Conservation (phyloP, 2,113 vertebrate genomes). For the Leptobrachium leishanense region DNA sequence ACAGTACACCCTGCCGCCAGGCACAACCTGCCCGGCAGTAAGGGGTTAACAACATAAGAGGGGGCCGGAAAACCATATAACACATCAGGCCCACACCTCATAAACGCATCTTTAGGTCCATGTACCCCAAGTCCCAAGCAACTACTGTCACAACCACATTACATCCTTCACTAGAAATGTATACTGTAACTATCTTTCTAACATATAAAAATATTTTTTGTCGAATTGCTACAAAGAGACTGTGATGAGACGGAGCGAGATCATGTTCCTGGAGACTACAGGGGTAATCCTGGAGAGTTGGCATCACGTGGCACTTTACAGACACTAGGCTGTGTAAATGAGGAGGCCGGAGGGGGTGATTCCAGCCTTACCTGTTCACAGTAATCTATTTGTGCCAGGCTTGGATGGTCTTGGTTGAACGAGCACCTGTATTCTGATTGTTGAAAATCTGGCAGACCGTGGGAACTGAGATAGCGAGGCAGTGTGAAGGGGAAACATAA, state of each 20-base stretch:
- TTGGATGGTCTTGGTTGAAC: conserved; percentile 11
- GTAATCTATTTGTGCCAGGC: not conserved
- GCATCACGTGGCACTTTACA: not conserved
- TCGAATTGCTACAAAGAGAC: not conserved
- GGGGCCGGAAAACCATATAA: no score
- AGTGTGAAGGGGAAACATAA: not conserved
- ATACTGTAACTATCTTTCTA: no score
- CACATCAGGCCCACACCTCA: no score
- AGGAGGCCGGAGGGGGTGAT: not conserved
- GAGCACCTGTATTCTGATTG: conserved; percentile 12
- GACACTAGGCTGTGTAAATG: not conserved
- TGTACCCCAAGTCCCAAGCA: no score
- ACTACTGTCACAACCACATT: no score
- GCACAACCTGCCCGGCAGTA: no score
- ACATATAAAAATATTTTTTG: not conserved
- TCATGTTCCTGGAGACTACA: not conserved
- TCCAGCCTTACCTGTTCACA: not conserved
- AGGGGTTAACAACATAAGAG: no score
- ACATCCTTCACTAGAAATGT: no score
- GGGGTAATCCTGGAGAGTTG: not conserved
- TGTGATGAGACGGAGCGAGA: not conserved
- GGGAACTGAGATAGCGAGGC: conserved; percentile 2
- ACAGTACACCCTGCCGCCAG: no score
- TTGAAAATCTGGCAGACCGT: conserved; percentile 1
- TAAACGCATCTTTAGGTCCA: no score